Base-by-base conservation (phyloP, 2,113 vertebrate genomes). In the Porphyrio hochstetteri region DNA sequence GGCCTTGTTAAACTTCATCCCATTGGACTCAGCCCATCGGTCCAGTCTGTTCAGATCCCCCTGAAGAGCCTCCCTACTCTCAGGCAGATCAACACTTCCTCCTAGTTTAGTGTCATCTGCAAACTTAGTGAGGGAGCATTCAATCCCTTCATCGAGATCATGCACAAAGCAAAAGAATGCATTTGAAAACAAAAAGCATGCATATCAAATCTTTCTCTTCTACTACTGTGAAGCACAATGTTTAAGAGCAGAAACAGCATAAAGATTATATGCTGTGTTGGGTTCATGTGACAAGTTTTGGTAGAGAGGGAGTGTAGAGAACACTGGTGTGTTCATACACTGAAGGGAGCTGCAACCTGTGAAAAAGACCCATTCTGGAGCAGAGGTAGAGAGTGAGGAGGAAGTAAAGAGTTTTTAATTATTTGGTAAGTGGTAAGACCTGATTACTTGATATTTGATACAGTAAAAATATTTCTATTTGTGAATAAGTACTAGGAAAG, bases 211-310 rank as follows among this genome's bases (percentile, higher is more conserved):
- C 40, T 76, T 48, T 69, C 15, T 46, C 16, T 77, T 40, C 36
- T 53, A 31, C 28, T 52, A 46, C 28, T 40, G 12, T 31, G 35
- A 94, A 20, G 16, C 1, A 0, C 20, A 77, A 56, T 27, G 23
- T 82, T 82, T 74, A 65, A 69, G 35, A 93, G 61, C 5, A 86
- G 52, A 94, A 86, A 48, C 15, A 79, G 23, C 10, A 82, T 25
- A 74, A 56, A 21, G 6, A 36, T 46, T 5, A 59, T 1, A 55
- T 0, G 1, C 5, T 23, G 11, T 53, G 16, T 7, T 25, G 4
- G 16, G 33, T 31, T 88, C 28, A 33, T 2, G 13, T 19, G 24
- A 12, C 13, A 71, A 36, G 10, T 83, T 61, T 53, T 23, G 2
- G 17, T 23, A 65, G 9, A 46, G 44, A 64, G 33, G 10, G n/a